A percentile compares a stretch with the other conserved stretches of the same genome.
Conservation (phyloP, 2,113 vertebrate species). For the Xyliphius kryptos region DNA sequence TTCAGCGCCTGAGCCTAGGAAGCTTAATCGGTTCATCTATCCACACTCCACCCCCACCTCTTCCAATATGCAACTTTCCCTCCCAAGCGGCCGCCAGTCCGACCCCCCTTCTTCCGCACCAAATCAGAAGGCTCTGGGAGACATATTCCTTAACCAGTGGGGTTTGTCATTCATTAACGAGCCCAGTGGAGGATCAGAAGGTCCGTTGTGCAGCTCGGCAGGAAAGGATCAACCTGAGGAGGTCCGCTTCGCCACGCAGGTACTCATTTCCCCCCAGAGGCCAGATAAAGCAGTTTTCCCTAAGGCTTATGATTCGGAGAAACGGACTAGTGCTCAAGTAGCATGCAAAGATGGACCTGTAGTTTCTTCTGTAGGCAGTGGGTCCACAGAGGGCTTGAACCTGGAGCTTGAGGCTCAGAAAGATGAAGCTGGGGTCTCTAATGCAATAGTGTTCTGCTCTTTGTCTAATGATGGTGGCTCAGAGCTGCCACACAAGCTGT, state of each 20-base stretch:
- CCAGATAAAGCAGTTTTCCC: conserved; percentile 71
- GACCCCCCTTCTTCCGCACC: conserved; percentile 79
- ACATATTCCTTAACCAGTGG: conserved; percentile 99
- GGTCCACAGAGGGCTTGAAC: conserved; percentile 57
- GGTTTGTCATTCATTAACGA: conserved; percentile 98
- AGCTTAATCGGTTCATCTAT: conserved; percentile 92
- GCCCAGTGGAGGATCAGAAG: conserved; percentile 81
- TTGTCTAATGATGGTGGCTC: conserved; percentile 77
- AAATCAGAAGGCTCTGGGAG: conserved; percentile 93
- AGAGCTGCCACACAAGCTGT: conserved; percentile 73
- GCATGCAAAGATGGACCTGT: conserved; percentile 58
- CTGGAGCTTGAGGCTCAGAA: conserved; percentile 65
- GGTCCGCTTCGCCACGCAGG: conserved; percentile 61
- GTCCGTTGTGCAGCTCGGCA: conserved; percentile 54
- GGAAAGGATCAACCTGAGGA: conserved; percentile 69
- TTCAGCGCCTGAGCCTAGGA: conserved; percentile 76
- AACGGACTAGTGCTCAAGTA: conserved; percentile 80
- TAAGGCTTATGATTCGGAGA: too few species aligned
- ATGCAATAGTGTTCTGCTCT: conserved; percentile 82
- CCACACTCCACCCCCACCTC: conserved; percentile 66
- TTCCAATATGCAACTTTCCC: conserved; percentile 96
- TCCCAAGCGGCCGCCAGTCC: conserved; percentile 78
- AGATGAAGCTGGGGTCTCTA: conserved; percentile 69
- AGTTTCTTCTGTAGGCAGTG: conserved; percentile 49
- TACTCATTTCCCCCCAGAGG: conserved; percentile 68